Evolutionary conservation across 64 coral and sea anemone genomes (phyloP).

Genomic region (Orbicella faveolata): DNA sequence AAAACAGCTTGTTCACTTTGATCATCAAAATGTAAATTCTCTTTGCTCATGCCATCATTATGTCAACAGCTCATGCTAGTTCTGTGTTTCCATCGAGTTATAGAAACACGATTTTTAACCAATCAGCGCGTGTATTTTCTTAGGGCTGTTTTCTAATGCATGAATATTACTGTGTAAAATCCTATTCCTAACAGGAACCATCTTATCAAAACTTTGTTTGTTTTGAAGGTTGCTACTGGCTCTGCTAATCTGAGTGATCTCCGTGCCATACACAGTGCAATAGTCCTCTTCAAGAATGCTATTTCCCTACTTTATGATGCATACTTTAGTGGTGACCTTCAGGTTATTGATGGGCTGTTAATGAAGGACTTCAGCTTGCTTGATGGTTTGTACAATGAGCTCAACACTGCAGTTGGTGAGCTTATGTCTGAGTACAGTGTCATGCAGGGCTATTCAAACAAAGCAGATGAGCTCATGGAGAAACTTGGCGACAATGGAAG

Average conservation of each 20-base stretch:
- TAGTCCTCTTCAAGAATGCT: constrained; percentile 65
- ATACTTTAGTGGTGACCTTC: background rate
- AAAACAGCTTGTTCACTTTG: too few species aligned
- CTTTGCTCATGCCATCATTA: too few species aligned
- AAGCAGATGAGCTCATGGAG: constrained; percentile 64
- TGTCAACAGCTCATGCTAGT: too few species aligned
- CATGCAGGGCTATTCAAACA: constrained; percentile 86
- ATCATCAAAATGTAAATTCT: too few species aligned
- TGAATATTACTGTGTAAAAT: too few species aligned
- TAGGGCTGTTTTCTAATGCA: too few species aligned
- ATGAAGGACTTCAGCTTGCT: constrained; percentile 56
- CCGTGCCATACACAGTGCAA: constrained; percentile 54
- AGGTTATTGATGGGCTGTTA: constrained; percentile 49
- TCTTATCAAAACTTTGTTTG: background rate
- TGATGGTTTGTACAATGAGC: constrained; percentile 34
- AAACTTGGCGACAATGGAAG: constrained; percentile 57
- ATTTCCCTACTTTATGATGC: constrained; percentile 41
- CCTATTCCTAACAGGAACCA: too few species aligned
- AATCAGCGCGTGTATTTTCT: too few species aligned
- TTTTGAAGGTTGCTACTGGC: constrained; percentile 67
- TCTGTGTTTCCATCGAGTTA: too few species aligned
- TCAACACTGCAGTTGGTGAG: constrained; percentile 48
- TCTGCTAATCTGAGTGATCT: constrained; percentile 77
- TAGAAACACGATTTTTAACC: too few species aligned
- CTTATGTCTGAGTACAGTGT: constrained; percentile 71